A percentile compares a stretch with the other conserved stretches of the same genome.
These are phyloP conservation scores for Dendronephthya gigantea DNA, from an alignment of 64 coral and sea anemone species.

Conservation along the genomic window DNA sequence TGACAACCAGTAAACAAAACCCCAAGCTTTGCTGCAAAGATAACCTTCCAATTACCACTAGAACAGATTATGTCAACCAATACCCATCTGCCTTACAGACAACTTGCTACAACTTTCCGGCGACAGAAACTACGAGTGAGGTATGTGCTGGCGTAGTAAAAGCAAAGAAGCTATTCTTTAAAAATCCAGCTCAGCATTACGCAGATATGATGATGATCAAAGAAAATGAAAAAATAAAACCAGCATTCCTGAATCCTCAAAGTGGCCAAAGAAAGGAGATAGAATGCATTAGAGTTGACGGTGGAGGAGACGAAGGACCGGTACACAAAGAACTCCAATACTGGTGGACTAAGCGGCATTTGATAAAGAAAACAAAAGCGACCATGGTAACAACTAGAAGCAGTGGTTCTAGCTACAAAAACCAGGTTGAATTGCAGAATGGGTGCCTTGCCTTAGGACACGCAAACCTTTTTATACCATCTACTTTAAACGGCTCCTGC, in stretches of 20 bases:
- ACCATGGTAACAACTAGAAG: slow-evolving; percentile 32
- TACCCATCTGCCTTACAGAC: slow-evolving; percentile 28
- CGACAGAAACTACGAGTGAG: slow-evolving; percentile 5
- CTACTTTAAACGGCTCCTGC: slow-evolving; percentile 45
- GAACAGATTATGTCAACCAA: slow-evolving; percentile 26
- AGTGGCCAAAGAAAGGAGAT: slow-evolving; percentile 2
- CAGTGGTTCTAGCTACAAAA: slow-evolving; percentile 36
- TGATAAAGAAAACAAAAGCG: slow-evolving; percentile 12
- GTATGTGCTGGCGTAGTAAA: slow-evolving; percentile 28
- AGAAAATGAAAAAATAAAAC: background rate
- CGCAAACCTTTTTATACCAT: slow-evolving; percentile 57
- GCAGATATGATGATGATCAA: slow-evolving; percentile 20
- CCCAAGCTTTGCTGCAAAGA: background rate
- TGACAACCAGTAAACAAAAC: slow-evolving; percentile 14
- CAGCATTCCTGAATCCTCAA: slow-evolving; percentile 10
- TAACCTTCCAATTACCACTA: slow-evolving; percentile 9
- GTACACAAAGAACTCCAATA: slow-evolving; percentile 25
- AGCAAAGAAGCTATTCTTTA: background rate
- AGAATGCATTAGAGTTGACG: slow-evolving; percentile 26
- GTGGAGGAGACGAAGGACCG: slow-evolving; percentile 20
- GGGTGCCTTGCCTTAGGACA: slow-evolving; percentile 54
- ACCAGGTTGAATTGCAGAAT: slow-evolving; percentile 54
- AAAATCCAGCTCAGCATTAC: slow-evolving; percentile 28
- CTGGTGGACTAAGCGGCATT: slow-evolving; percentile 26
- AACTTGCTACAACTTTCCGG: slow-evolving; percentile 29